These are phyloP conservation scores for Albula glossodonta DNA, from an alignment of 2,113 vertebrate species.

Conservation along the genomic window DNA sequence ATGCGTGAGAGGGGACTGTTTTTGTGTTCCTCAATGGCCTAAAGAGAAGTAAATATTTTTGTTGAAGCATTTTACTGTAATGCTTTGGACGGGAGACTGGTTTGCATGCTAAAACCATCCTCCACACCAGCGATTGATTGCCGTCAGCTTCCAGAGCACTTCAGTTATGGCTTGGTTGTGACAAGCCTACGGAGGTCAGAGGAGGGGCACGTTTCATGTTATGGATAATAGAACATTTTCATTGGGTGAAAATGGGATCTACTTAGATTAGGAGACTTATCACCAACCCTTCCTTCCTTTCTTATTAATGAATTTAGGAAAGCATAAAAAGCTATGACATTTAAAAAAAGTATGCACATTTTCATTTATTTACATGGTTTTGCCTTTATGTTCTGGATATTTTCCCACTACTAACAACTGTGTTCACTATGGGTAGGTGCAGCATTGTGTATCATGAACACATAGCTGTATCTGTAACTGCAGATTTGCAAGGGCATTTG, in stretches of 20 bases:
- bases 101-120: not conserved
- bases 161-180: not conserved
- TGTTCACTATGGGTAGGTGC: not conserved
- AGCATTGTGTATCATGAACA: not conserved
- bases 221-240: not conserved
- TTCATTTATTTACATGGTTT: not conserved
- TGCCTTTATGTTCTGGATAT: not conserved
- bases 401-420: not conserved
- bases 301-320: not conserved
- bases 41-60: not conserved
- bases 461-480: not conserved
- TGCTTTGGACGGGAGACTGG: not conserved
- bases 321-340: not conserved
- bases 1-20: not conserved
- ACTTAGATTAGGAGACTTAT: not conserved
- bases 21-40: not conserved
- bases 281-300: not conserved
- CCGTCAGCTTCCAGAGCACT: not conserved
- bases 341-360: not conserved
- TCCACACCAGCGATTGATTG: not conserved
- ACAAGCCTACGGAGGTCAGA: not conserved
- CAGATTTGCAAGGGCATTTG: constrained; percentile 29
- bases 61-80: not conserved
- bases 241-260: not conserved
- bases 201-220: not conserved